phyloP scores from a whole-genome alignment of 2,888 invertebrate species.

The Saturnia pavonia region DNA sequence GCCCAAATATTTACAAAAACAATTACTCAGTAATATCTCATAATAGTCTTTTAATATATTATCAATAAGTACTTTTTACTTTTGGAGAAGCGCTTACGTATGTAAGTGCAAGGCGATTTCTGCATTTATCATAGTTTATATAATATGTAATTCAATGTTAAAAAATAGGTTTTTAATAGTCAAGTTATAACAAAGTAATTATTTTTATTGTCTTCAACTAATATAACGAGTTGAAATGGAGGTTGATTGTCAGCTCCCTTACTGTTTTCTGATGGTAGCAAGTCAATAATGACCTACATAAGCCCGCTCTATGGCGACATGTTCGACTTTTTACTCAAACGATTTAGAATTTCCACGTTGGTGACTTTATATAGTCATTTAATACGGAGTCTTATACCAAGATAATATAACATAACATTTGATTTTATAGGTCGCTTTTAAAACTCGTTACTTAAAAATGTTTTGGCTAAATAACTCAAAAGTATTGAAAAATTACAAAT shows the following conservation, averaged over 20 bases:
- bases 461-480: background rate
- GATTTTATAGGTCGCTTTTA: background rate
- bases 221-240: too few species aligned
- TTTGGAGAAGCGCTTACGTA: background rate
- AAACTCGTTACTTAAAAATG: background rate
- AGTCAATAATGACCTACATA: background rate
- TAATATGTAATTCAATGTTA: too few species aligned
- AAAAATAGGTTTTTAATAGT: too few species aligned
- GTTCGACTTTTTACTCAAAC: background rate
- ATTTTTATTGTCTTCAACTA: too few species aligned
- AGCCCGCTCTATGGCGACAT: background rate
- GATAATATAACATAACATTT: too few species aligned
- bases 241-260: background rate
- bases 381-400: too few species aligned
- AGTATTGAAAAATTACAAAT: background rate
- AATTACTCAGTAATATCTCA: too few species aligned
- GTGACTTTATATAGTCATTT: background rate
- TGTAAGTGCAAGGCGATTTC: background rate
- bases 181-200: too few species aligned
- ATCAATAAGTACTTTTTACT: background rate
- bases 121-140: background rate
- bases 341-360: background rate
- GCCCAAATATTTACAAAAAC: too few species aligned
- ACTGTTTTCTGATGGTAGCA: background rate
- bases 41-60: too few species aligned